Evolutionary conservation across 2,797 vertebrate genomes (phyloP), one percentile per base, ranked within the genome.

Genomic region (Leuciscus waleckii): DNA sequence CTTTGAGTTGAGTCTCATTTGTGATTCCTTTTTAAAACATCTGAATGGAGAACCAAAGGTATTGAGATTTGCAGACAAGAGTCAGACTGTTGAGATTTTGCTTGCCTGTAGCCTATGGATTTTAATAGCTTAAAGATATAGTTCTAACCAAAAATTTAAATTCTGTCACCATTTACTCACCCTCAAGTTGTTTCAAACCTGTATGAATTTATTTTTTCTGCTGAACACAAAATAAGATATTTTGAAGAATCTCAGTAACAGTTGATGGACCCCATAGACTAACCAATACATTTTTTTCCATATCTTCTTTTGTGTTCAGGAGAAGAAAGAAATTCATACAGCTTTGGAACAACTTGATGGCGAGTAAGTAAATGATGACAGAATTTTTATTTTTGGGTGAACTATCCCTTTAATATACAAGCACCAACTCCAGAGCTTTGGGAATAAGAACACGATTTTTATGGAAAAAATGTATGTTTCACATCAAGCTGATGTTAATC

Each of bases 401-500:
- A 65, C 14, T 8, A 8, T 65, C 63, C 63, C 63, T 65, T 65
- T 65, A 71, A 43, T 2, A 54, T 41, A 51, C 5, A 61, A 67
- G 51, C 26, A 54, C 46, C 46, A 82, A 73, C 67, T 35, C 17
- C 71, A 77, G 17, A 9, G 46, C 23, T 49, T 21, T 46, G 26
- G 23, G 51, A 84, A 41, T 46, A 61, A 51, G 29, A 56, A 75
- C 35, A 85, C 49, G 51, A 65, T 29, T 65, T 58, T 4, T 26
- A 29, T 41, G 56, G 76, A 35, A 63, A 58, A 81, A 74, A 76
- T 49, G 21, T 51, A 35, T 39, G 56, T 70, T 77, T 79, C 21
- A 1, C 58, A 79, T 85, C 46, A 29, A 68, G 69, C 37, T 58
- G 35, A 41, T 68, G 54, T 70, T 70, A 81, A 85, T 84, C 87